Conservation (phyloP, 2,888 invertebrate species). For the Synergus laeviventris region DNA sequence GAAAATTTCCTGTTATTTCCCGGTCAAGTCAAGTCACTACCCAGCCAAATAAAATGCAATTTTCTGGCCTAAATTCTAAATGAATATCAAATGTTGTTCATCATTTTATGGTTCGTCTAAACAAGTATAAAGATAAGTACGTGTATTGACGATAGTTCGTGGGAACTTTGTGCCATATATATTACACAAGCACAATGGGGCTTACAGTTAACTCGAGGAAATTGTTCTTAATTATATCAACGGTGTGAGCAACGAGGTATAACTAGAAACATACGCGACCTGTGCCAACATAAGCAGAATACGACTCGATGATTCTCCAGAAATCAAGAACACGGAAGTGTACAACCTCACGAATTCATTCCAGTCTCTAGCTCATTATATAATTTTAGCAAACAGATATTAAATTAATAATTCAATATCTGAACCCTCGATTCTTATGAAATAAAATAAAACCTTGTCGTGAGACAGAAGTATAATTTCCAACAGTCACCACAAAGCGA, state of each 20-base stretch:
- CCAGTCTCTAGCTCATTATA: neutral
- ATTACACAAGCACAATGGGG: slow-evolving; percentile 13
- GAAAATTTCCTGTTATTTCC: too few species aligned
- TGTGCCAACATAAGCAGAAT: slow-evolving; percentile 30
- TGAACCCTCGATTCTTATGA: neutral
- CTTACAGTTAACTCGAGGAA: slow-evolving; percentile 38
- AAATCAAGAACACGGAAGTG: neutral
- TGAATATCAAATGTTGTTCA: slow-evolving; percentile 4
- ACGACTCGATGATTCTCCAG: slow-evolving; percentile 10
- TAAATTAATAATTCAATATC: slow-evolving; percentile 16
- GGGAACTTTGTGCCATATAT: slow-evolving; percentile 28
- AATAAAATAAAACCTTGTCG: slow-evolving; percentile 1
- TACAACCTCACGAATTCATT: neutral
- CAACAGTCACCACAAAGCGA: neutral
- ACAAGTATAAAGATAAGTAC: neutral
- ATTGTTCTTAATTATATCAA: slow-evolving; percentile 40
- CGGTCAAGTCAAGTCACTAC: too few species aligned
- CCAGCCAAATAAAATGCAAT: neutral
- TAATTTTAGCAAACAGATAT: neutral
- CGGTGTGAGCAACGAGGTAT: slow-evolving; percentile 25
- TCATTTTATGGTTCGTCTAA: slow-evolving; percentile 15
- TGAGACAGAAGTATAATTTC: neutral
- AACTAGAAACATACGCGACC: slow-evolving; percentile 1
- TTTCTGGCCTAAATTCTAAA: neutral
- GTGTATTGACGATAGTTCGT: slow-evolving; percentile 17